A percentile compares a stretch with the other conserved stretches of the same genome.
Conservation (phyloP, 1,140 invertebrate species). For the Cheumatopsyche charites region DNA sequence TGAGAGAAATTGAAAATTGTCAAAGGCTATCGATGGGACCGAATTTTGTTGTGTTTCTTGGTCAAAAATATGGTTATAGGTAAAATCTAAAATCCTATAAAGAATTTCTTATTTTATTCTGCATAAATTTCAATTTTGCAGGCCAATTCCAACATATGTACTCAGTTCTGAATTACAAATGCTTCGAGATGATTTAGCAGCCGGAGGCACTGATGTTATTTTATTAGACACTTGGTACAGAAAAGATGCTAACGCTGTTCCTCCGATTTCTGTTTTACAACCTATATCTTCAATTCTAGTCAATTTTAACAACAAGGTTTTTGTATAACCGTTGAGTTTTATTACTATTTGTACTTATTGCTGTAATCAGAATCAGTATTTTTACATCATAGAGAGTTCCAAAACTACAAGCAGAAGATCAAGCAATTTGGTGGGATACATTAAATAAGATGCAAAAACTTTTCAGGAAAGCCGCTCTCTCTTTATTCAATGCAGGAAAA, state of each 20-base stretch:
- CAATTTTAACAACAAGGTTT: constrained; percentile 97
- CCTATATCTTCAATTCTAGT: constrained; percentile 96
- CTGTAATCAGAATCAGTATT: not conserved
- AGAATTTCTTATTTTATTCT: not conserved
- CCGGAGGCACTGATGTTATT: constrained; percentile 79
- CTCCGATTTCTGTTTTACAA: constrained; percentile 90
- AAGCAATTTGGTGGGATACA: constrained; percentile 97
- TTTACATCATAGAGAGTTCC: constrained; percentile 74
- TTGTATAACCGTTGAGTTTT: not conserved
- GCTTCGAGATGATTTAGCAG: constrained; percentile 81
- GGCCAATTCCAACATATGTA: constrained; percentile 95
- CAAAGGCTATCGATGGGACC: constrained; percentile 96
- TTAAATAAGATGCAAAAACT: constrained; percentile 94
- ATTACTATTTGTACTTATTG: not conserved
- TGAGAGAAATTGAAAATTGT: constrained; percentile 98
- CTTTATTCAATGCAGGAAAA: constrained; percentile 82
- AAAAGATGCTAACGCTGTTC: constrained; percentile 94
- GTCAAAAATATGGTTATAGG: constrained; percentile 96
- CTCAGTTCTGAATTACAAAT: constrained; percentile 88
- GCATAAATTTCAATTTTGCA: constrained; percentile 39
- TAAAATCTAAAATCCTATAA: constrained; percentile 35
- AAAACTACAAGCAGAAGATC: constrained; percentile 94
- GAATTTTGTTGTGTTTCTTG: constrained; percentile 97
- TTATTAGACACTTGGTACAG: constrained; percentile 95
- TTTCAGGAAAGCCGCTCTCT: constrained; percentile 87